A percentile compares a stretch with the other conserved stretches of the same genome.
Conservation (phyloP, 2,888 invertebrate genomes). For the Andrena haemorrhoa region DNA sequence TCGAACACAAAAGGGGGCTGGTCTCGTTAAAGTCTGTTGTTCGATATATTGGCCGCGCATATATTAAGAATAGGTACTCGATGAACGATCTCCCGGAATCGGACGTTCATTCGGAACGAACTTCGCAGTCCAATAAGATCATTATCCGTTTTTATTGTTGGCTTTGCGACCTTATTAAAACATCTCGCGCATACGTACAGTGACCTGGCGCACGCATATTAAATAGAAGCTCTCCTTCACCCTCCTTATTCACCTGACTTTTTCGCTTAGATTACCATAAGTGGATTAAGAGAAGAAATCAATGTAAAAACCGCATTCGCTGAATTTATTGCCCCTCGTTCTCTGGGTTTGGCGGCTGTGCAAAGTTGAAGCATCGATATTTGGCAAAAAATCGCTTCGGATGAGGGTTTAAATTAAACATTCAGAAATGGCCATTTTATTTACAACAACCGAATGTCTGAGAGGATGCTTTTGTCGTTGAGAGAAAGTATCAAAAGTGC, state of each 20-base stretch:
- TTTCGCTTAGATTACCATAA: too few species aligned
- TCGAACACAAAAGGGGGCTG: conserved; percentile 50
- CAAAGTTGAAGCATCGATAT: too few species aligned
- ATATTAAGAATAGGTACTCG: conserved; percentile 36
- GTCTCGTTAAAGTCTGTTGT: conserved; percentile 62
- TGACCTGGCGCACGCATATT: too few species aligned
- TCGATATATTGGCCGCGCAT: conserved; percentile 52
- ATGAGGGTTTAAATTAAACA: too few species aligned
- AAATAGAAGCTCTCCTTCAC: too few species aligned
- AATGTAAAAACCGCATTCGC: too few species aligned
- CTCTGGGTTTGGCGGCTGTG: too few species aligned
- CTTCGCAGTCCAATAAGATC: background rate
- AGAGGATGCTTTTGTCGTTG: background rate
- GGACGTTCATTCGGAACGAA: background rate
- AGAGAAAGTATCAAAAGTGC: background rate
- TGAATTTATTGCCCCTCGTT: too few species aligned
- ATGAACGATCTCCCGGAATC: conserved; percentile 26
- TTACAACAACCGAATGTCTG: background rate
- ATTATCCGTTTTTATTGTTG: background rate
- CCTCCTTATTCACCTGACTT: too few species aligned
- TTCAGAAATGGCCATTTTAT: too few species aligned
- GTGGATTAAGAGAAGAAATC: too few species aligned
- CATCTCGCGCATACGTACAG: background rate
- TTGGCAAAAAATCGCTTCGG: too few species aligned
- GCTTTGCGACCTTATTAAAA: conserved; percentile 9